phyloP scores from a whole-genome alignment of 2,113 vertebrate genomes.

The Danionella cerebrum region DNA sequence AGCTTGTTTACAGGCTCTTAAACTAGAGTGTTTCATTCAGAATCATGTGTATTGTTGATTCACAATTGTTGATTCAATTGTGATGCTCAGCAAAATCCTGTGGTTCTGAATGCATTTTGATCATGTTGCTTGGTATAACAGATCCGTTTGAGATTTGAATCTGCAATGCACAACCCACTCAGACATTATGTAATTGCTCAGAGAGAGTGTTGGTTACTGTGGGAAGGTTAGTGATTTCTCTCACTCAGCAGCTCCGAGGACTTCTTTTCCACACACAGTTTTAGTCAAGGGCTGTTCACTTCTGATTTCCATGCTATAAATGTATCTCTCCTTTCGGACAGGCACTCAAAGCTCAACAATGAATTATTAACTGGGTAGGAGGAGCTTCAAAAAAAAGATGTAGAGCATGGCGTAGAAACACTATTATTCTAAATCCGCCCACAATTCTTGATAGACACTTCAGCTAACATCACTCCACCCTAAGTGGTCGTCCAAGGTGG shows the following conservation, averaged over 20 bases:
- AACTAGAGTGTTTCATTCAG: too few species aligned
- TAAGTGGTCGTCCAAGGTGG: too few species aligned
- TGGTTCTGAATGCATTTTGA: too few species aligned
- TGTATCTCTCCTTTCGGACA: not conserved
- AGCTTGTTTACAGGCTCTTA: too few species aligned
- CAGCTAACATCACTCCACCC: too few species aligned
- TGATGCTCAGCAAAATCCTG: too few species aligned
- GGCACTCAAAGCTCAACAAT: not conserved
- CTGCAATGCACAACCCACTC: not conserved
- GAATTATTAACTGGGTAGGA: slow-evolving; percentile 19
- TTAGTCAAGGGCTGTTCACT: not conserved
- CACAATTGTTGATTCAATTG: too few species aligned
- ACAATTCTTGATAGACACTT: too few species aligned
- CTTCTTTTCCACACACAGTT: not conserved
- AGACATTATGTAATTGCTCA: not conserved
- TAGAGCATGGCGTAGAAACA: slow-evolving; percentile 18
- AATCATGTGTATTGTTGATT: too few species aligned
- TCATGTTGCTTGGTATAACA: not conserved
- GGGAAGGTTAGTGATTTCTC: not conserved
- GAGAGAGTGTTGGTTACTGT: not conserved
- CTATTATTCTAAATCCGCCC: not conserved
- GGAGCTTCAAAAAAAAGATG: not conserved
- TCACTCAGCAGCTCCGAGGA: not conserved
- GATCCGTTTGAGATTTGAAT: not conserved
- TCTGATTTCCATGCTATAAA: not conserved